Conservation (phyloP, 2,888 invertebrate genomes). For the Pheosia tremula region DNA sequence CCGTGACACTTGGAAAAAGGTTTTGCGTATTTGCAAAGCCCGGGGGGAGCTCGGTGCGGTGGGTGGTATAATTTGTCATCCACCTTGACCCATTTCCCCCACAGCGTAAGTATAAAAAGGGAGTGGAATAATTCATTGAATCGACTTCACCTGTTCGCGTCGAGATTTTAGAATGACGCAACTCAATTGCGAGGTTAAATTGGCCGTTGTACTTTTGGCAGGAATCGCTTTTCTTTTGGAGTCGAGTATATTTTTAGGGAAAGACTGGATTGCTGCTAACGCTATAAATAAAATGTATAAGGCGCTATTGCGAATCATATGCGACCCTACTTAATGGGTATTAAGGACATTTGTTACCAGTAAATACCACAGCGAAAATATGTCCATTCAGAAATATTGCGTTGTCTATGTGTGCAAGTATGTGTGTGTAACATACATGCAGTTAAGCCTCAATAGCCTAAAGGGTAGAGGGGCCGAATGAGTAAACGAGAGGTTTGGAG, state of each 20-base stretch:
- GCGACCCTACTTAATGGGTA: too few relatives aligned
- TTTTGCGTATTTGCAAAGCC: conserved; percentile 60
- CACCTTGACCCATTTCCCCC: conserved; percentile 65
- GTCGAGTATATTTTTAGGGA: neutral
- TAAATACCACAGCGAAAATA: too few relatives aligned
- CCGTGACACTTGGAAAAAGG: conserved; percentile 60
- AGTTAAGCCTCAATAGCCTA: too few relatives aligned
- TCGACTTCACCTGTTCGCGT: conserved; percentile 43
- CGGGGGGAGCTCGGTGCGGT: conserved; percentile 49
- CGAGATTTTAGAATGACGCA: conserved; percentile 46
- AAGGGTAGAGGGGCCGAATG: too few relatives aligned
- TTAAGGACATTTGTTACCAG: too few relatives aligned
- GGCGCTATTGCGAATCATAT: too few relatives aligned
- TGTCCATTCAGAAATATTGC: too few relatives aligned
- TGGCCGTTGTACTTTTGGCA: conserved; percentile 26
- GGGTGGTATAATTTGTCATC: conserved; percentile 64
- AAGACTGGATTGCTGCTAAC: neutral
- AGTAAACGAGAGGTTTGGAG: too few relatives aligned
- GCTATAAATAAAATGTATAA: neutral
- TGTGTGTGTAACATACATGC: too few relatives aligned
- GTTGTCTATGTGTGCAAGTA: too few relatives aligned
- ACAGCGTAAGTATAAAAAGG: conserved; percentile 34
- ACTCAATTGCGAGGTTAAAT: conserved; percentile 31
- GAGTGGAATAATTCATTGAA: conserved; percentile 49
- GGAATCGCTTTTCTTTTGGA: conserved; percentile 4